Percentiles rank a stretch among this genome's conserved stretches.
phyloP scores from a whole-genome alignment of 2,888 invertebrate species.

The Monopis laevigella region DNA sequence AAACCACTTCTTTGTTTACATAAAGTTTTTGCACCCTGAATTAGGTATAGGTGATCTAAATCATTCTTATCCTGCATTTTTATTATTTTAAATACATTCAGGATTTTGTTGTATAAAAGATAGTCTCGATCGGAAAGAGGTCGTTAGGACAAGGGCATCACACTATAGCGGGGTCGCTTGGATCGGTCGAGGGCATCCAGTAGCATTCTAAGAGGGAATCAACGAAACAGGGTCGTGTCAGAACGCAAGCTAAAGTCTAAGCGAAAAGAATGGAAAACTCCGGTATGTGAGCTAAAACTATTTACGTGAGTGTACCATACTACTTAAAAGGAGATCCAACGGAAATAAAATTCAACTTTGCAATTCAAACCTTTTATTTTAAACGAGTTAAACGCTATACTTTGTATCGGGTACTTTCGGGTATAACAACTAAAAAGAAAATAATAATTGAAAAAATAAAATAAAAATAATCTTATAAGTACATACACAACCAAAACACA shows the following conservation, averaged over 20 bases:
- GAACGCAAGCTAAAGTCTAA: constrained; percentile 43
- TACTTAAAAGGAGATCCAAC: too few relatives aligned
- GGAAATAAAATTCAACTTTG: constrained; percentile 8
- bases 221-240: constrained; percentile 40
- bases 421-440: constrained; percentile 33
- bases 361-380: too few relatives aligned
- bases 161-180: constrained; percentile 44
- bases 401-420: constrained; percentile 36
- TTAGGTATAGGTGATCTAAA: too few relatives aligned
- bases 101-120: too few relatives aligned
- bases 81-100: too few relatives aligned
- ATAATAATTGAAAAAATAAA: constrained; percentile 32
- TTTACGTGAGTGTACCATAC: too few relatives aligned
- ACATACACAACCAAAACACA: constrained; percentile 65
- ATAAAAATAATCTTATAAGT: constrained; percentile 61
- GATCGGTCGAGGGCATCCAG: constrained; percentile 59
- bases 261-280: constrained; percentile 28
- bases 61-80: too few relatives aligned
- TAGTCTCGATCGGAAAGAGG: too few relatives aligned
- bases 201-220: constrained; percentile 48
- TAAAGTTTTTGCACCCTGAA: too few relatives aligned
- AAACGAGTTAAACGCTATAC: constrained; percentile 23
- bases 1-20: too few relatives aligned
- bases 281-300: constrained; percentile 67
- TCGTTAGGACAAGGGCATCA: constrained; percentile 47